Evolutionary conservation across 2,888 invertebrate species (phyloP), one percentile per base, ranked within the genome.

Genomic region (Sabellastarte sp.): DNA sequence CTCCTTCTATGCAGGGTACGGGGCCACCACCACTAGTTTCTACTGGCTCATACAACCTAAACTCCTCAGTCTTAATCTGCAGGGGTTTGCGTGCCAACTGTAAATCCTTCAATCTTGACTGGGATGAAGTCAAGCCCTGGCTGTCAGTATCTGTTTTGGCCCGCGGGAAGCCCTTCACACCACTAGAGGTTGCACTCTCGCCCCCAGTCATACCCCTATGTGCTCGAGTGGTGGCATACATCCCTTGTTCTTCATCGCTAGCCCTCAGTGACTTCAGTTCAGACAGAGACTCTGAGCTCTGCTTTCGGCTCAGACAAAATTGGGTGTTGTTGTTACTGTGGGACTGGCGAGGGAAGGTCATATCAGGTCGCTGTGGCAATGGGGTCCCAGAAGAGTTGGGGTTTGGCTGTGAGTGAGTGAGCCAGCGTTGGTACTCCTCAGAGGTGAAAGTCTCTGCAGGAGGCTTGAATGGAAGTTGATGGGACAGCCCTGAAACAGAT

Each of bases 41-140:
- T 60, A 78, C 71, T 10, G 73, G 68, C 28, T 71, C 76, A 65
- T 79, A 80, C n/a, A 77, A 75, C 58, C 77, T 76, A 64, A 80
- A 82, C 61, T 82, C 80, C 33, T 81, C 81, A 62, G 79, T 79
- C 4, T 79, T 76, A 51, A 83, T 79, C 69, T 81, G 80, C 61
- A 82, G 66, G 15, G 83, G 82, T 59, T 80, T 79, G 57, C 80
- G 77, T 4, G 77, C 76, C 57, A 82, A 68, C 60, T 81, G 80
- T 52, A 80, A 69, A 32, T 68, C 67, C 20, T 41, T 41, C 10
- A 41, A 20, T 41, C 41, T 10, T 20, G 41, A 15, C 20, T 10
- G 20, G 10, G 41, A 20, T 10, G 41, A 41, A 20, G 41, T 10
- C 20, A 41, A 15, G 20, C 10, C 41, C 41, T 20, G 41, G 10